phyloP scores from a whole-genome alignment of 1,140 invertebrate species.

The Centruroides sculpturatus region DNA sequence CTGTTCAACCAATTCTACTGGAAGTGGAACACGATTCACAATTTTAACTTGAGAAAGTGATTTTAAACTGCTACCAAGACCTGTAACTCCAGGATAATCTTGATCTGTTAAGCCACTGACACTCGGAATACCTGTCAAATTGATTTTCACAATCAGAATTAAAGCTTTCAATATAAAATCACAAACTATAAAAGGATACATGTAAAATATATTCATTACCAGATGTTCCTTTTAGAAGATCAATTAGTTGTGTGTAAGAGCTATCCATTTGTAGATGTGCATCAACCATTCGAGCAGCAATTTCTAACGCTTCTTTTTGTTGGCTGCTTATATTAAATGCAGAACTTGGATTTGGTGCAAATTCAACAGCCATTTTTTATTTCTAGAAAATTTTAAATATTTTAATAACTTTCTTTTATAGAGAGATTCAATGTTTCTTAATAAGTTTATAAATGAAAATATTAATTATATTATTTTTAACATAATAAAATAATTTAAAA shows the following conservation, averaged over 20 bases:
- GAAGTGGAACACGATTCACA: constrained; percentile 68
- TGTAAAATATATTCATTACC: constrained; percentile 19
- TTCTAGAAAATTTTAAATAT: no score
- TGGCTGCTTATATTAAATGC: no score
- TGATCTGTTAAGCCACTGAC: constrained; percentile 75
- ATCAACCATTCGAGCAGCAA: constrained; percentile 34
- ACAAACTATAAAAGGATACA: constrained; percentile 1
- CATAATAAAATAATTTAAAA: no score
- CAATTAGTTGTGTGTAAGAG: constrained; percentile 48
- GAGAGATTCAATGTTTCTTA: no score
- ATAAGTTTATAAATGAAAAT: no score
- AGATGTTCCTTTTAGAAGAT: constrained; percentile 34
- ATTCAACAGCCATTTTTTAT: no score
- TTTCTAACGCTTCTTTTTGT: no score
- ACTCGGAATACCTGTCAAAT: constrained; percentile 42
- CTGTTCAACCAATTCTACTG: constrained; percentile 82
- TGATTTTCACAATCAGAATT: neutral
- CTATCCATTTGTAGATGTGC: constrained; percentile 51
- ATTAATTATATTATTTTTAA: no score
- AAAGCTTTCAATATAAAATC: constrained; percentile 1
- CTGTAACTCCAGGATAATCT: constrained; percentile 66
- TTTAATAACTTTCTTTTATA: no score
- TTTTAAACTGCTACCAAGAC: constrained; percentile 41
- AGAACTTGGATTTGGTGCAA: no score
- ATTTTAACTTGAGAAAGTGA: constrained; percentile 52